Evolutionary conservation across 2,113 vertebrate species (phyloP).

Genomic region (Mus pahari): DNA sequence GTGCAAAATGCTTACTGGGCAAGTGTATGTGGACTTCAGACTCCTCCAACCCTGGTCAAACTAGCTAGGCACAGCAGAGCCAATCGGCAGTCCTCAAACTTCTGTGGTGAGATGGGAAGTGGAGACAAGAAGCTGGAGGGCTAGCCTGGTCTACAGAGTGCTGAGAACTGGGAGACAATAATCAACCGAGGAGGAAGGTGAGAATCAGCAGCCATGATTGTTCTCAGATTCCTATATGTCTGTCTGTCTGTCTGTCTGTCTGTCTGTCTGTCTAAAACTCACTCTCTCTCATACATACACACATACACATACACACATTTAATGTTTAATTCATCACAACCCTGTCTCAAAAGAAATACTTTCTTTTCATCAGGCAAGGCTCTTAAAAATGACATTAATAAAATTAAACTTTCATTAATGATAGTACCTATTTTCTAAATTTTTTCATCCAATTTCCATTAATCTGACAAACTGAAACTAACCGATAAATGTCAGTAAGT

Average conservation of each 20-base stretch:
- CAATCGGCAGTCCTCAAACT: no score
- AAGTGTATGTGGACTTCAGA: no score
- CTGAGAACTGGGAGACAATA: background rate
- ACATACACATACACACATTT: background rate
- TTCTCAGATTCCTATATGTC: background rate
- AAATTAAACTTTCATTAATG: slow-evolving; percentile 16
- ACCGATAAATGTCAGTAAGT: slow-evolving; percentile 50
- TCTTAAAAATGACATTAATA: slow-evolving; percentile 39
- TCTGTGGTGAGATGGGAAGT: background rate
- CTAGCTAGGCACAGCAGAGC: background rate
- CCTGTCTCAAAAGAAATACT: background rate
- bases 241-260: background rate
- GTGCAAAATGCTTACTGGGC: no score
- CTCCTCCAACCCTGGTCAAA: no score
- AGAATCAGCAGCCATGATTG: background rate
- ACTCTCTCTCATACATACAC: background rate
- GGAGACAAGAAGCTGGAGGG: background rate
- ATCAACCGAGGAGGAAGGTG: background rate
- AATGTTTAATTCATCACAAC: background rate
- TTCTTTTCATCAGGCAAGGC: background rate
- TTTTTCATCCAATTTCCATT: background rate
- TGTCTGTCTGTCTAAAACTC: background rate
- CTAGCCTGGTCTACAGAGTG: background rate
- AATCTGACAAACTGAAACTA: slow-evolving; percentile 48
- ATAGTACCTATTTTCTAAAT: slow-evolving; percentile 38